Base-by-base conservation (phyloP, 2,797 vertebrate species). In the Myripristis murdjan region DNA sequence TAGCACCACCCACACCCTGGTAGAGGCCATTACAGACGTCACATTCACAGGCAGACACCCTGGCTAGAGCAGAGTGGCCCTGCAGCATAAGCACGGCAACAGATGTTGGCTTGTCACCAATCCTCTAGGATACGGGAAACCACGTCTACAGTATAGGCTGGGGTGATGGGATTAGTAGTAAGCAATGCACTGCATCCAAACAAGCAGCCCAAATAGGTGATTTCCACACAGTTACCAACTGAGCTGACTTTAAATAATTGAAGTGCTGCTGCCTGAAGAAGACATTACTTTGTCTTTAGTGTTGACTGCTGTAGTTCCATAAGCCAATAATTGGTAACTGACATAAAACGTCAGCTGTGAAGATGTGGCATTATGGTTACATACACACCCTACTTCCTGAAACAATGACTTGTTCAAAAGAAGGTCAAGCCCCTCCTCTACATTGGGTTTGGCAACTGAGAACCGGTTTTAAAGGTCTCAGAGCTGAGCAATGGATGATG, bases 111-210 rank as follows among this genome's bases (percentile, higher is more conserved):
- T 2, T 48, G 60, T 49, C 60, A 61, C 72, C 75, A 84, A 87
- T 84, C 84, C 79, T 73, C 64, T 59, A 18, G 80, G 82, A 87
- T 87, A 88, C 73, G 43, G 70, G 83, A 90, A 89, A 84, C 75
- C 79, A 86, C 61, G 57, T 82, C 69, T 75, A 80, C 68, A 67
- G 44, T 23, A 65, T 33, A 53, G 77, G 69, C 71, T 22, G 68
- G 61, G 73, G 76, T 65, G 73, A 87, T 31, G n/a, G 77, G 85
- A 90, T 91, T 84, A 87, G 72, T 22, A 53, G 68, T 51, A 78
- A 79, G 83, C 70, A 55, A 63, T 3, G 39, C 62, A 26, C 20
- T 43, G 73, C 73, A 58, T 74, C 64, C 67, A 85, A 83, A 85
- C 75, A 72, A 69, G 67, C 61, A 59, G 52, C 12, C 28, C 69